Evolutionary conservation across 2,888 invertebrate species (phyloP).

Genomic region (Idaea straminata): DNA sequence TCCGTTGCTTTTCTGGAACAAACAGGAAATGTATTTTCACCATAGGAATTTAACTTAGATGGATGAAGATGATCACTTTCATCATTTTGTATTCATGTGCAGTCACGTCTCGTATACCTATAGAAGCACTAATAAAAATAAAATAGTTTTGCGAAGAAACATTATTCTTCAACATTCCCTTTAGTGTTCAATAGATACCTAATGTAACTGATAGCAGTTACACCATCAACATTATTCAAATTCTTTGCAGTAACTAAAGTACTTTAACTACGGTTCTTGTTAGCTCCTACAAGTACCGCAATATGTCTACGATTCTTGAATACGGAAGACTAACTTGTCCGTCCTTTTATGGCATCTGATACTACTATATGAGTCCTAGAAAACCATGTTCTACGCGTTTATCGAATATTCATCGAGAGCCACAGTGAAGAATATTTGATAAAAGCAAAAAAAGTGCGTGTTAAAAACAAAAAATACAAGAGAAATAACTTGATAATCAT

Average conservation of each 20-base stretch:
- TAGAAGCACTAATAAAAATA: no score
- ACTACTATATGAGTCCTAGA: not conserved
- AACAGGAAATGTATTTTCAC: no score
- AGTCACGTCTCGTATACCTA: no score
- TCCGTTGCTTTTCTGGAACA: no score
- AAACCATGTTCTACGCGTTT: not conserved
- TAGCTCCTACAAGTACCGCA: conserved; percentile 17
- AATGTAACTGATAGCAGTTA: conserved; percentile 7
- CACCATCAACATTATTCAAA: conserved; percentile 27
- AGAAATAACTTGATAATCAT: not conserved
- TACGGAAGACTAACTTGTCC: conserved; percentile 29
- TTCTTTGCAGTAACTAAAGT: conserved; percentile 2
- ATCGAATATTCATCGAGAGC: not conserved
- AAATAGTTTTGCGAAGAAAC: not conserved
- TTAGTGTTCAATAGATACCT: not conserved
- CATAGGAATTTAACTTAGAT: no score
- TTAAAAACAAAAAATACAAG: no score
- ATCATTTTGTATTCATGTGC: no score
- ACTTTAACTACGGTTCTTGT: conserved; percentile 18
- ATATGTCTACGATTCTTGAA: conserved; percentile 17
- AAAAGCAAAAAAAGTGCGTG: no score
- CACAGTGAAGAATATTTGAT: no score
- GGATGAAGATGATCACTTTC: no score
- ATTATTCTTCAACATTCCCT: not conserved
- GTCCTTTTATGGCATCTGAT: conserved; percentile 24